Percentiles rank a stretch among this genome's conserved stretches.
These are phyloP conservation scores for Ambastaia sidthimunki DNA, from an alignment of 2,797 vertebrate genomes.

Conservation along the genomic window DNA sequence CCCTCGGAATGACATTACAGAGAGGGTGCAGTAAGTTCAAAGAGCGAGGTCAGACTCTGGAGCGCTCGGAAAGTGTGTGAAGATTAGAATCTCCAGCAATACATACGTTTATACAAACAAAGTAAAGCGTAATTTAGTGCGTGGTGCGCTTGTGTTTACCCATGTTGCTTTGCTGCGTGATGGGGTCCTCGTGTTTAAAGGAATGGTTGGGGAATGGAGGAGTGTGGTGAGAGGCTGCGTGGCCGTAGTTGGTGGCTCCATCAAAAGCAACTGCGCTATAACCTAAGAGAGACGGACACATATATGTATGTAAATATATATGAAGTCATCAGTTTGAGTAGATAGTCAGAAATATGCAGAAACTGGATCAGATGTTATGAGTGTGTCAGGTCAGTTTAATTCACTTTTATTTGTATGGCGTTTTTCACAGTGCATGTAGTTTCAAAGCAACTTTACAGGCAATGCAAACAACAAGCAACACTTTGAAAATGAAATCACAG, in stretches of 20 bases:
- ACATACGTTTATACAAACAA: constrained; percentile 28
- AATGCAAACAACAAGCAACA: too few relatives aligned
- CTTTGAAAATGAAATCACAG: too few relatives aligned
- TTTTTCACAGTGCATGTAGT: too few relatives aligned
- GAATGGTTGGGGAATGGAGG: constrained; percentile 90
- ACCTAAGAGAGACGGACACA: constrained; percentile 72
- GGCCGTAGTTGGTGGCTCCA: constrained; percentile 89
- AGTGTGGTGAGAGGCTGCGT: constrained; percentile 93
- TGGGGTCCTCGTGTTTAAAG: constrained; percentile 95
- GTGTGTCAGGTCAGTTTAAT: too few relatives aligned
- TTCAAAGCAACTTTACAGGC: too few relatives aligned
- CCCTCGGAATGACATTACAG: constrained; percentile 53
- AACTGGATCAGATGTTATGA: too few relatives aligned
- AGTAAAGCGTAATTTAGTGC: constrained; percentile 26
- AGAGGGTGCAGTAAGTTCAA: constrained; percentile 27
- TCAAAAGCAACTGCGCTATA: constrained; percentile 92
- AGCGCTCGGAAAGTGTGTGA: neutral
- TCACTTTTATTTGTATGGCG: too few relatives aligned
- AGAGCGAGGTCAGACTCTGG: constrained; percentile 41
- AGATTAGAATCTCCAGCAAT: constrained; percentile 1
- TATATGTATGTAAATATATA: neutral
- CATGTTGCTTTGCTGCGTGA: constrained; percentile 89
- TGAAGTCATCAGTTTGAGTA: too few relatives aligned
- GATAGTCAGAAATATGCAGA: too few relatives aligned
- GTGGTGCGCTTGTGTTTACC: constrained; percentile 75